These are phyloP conservation scores for Cabera pusaria DNA, from an alignment of 2,888 invertebrate genomes.

Conservation along the genomic window DNA sequence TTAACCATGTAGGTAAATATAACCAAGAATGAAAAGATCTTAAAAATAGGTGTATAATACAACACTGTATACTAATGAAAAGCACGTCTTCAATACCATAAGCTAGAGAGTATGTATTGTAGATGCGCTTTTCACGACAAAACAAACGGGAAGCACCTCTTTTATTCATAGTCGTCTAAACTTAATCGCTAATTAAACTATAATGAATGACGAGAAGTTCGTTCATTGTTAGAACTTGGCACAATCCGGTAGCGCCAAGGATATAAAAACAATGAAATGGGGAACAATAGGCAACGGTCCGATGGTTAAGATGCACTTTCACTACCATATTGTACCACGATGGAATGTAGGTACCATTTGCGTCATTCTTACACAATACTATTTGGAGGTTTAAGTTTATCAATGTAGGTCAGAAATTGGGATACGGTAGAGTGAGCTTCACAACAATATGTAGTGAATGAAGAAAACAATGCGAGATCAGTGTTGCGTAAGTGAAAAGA, in stretches of 20 bases:
- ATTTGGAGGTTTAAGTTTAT: slow-evolving; percentile 39
- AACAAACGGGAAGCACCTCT: too few relatives aligned
- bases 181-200: slow-evolving; percentile 13
- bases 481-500: slow-evolving; percentile 29
- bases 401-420: slow-evolving; percentile 47
- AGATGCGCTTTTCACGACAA: too few relatives aligned
- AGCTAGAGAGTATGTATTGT: too few relatives aligned
- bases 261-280: slow-evolving; percentile 71
- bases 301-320: slow-evolving; percentile 74
- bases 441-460: slow-evolving; percentile 15
- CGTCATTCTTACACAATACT: slow-evolving; percentile 63
- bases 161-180: too few relatives aligned
- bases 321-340: slow-evolving; percentile 72
- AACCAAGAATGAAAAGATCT: too few relatives aligned
- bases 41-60: too few relatives aligned
- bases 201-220: slow-evolving; percentile 11
- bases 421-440: slow-evolving; percentile 36
- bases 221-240: slow-evolving; percentile 20
- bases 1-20: too few relatives aligned
- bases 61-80: too few relatives aligned
- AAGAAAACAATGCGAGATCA: slow-evolving; percentile 28
- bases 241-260: slow-evolving; percentile 64
- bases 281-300: slow-evolving; percentile 73
- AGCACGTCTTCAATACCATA: too few relatives aligned
- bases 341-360: slow-evolving; percentile 48